Evolutionary conservation across 2,113 vertebrate genomes (phyloP), one percentile per base, ranked within the genome.

Genomic region (Brachionichthys hirsutus): DNA sequence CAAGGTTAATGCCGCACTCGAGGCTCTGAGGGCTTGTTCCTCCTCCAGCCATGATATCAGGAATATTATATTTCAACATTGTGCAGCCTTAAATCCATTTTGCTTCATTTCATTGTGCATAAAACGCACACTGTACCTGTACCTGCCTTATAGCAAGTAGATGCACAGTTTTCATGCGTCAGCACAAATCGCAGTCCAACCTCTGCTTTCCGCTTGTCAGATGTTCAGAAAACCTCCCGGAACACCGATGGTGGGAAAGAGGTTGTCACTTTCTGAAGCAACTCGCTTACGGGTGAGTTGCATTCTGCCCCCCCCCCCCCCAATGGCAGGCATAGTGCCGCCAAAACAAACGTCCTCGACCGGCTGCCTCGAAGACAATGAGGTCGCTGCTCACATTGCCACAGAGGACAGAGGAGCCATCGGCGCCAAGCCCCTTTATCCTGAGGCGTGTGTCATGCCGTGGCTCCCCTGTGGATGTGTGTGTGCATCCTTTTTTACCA

Each of bases 281-380:
- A 61, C 56, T 70, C 64, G 57, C 54, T 19, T 4, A 6, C 8
- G 24, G 1, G 24, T 30, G 24, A 30, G 35, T 20, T 22, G 5
- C 16, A n/a, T 56, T 72, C 42, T 43, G n/a, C 3, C 11, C 1
- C 2, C 45, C 30, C 22, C 17, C 35, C 16, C 54, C 18, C n/a
- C 75, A 59, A 54, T 82, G 24, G 17, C 61, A 63, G 70, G 34
- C 41, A 24, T 6, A 55, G 66, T 16, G 59, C 70, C 75, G 77
- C 80, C 68, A 78, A 83, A 71, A 52, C 81, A 87, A 84, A 83
- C 24, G 15, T 69, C 53, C 50, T 58, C 17, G 8, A 54, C 53
- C 15, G 4, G 63, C 64, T 67, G 73, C 70, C 74, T 78, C 79
- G 74, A 63, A 61, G 66, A 42, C 63, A 10, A 43, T 49, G 56